phyloP scores from a whole-genome alignment of 1,140 invertebrate genomes.

The Lethocerus indicus region DNA sequence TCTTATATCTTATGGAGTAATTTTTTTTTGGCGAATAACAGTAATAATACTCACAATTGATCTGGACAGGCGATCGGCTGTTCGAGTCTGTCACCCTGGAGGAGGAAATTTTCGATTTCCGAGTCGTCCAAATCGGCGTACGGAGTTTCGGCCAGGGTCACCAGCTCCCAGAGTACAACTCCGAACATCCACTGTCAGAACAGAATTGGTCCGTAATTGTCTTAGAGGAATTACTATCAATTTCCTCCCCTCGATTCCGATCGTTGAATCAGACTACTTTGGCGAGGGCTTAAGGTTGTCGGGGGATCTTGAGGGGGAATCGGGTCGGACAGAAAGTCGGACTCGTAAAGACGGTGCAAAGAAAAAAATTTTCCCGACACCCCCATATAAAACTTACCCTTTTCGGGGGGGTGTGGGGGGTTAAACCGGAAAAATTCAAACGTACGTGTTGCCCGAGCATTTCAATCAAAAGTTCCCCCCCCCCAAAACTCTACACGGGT shows the following conservation, averaged over 20 bases:
- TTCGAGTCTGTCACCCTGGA: constrained; percentile 70
- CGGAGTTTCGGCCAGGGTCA: constrained; percentile 73
- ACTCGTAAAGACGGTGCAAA: too few relatives aligned
- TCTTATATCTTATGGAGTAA: too few relatives aligned
- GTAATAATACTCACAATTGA: constrained; percentile 84
- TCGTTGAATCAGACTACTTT: too few relatives aligned
- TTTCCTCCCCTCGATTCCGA: not conserved
- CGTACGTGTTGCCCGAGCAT: too few relatives aligned
- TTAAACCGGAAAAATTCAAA: too few relatives aligned
- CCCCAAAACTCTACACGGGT: too few relatives aligned
- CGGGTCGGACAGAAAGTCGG: too few relatives aligned
- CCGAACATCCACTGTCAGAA: constrained; percentile 96
- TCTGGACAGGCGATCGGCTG: constrained; percentile 90
- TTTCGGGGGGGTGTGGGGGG: too few relatives aligned
- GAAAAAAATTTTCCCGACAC: too few relatives aligned
- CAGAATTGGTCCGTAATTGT: constrained; percentile 13
- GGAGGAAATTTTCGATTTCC: constrained; percentile 72
- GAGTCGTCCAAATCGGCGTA: constrained; percentile 81
- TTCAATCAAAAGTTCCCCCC: too few relatives aligned
- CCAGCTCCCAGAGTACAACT: constrained; percentile 85
- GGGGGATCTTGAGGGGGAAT: not conserved
- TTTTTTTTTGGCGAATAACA: too few relatives aligned
- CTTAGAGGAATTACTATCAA: not conserved
- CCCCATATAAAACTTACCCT: too few relatives aligned
- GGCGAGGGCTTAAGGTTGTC: not conserved